A percentile compares a stretch with the other conserved stretches of the same genome.
phyloP scores from a whole-genome alignment of 2,888 invertebrate species.

The Onchidella celtica region DNA sequence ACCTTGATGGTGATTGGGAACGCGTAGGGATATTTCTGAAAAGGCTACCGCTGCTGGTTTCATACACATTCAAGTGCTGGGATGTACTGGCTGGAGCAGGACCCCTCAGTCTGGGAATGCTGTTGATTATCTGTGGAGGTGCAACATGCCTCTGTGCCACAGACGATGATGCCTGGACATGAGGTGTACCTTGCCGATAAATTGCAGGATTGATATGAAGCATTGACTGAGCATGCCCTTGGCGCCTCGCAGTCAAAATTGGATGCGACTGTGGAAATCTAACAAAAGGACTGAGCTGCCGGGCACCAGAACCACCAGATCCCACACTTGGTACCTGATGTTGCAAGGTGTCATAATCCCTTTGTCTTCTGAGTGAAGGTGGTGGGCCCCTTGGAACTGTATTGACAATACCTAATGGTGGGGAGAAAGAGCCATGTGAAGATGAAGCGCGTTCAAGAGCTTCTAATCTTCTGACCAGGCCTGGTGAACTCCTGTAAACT shows the following conservation, averaged over 20 bases:
- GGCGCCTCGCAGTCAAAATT: not conserved
- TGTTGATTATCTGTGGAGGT: not conserved
- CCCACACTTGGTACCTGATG: not conserved
- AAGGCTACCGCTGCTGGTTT: conserved; percentile 27
- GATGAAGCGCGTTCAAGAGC: not conserved
- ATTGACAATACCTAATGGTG: no score
- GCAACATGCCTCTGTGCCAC: not conserved
- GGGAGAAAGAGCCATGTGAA: no score
- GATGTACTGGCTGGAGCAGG: not conserved
- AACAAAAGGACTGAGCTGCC: not conserved
- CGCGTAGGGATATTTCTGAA: conserved; percentile 26
- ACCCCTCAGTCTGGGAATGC: not conserved
- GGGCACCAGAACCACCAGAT: not conserved
- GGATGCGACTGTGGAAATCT: not conserved
- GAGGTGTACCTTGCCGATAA: conserved; percentile 7
- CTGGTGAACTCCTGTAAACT: not conserved
- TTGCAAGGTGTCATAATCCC: not conserved
- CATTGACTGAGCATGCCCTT: not conserved
- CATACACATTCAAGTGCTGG: conserved; percentile 19
- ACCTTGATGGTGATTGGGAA: conserved; percentile 7
- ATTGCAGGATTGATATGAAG: not conserved
- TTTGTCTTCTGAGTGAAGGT: not conserved
- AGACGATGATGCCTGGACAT: not conserved
- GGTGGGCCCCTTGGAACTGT: not conserved
- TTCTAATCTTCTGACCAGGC: not conserved